Evolutionary conservation across 1,140 invertebrate genomes (phyloP), one percentile per base, ranked within the genome.

Genomic region (Arion vulgaris): DNA sequence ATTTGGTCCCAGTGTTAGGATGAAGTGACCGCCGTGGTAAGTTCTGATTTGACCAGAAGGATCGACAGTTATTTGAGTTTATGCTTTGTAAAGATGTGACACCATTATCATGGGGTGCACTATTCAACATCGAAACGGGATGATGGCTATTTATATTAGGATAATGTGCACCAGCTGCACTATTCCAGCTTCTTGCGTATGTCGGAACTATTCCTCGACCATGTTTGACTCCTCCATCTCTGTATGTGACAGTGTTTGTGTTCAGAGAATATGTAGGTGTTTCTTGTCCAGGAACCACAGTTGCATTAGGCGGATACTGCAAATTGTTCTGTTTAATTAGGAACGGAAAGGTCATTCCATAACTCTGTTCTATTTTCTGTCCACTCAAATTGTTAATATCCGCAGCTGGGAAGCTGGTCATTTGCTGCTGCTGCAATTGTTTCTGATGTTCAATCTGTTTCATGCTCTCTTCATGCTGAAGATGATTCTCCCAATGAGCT

Each of bases 401-500:
- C 34, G 76, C 26, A 39, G 68, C 53, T 53, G 74, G 51, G 28
- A 76, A 17, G 4, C 49, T 68, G 17, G 79, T 39, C 41, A 81
- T 72, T 1, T 68, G 68, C 13, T 72, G 32, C 1, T 68, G 41
- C 45, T 62, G 77, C 39, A 28, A 51, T 57, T 83, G 74, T 53
- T 84, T 79, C 66, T 88, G 87, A 5, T 80, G 81, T 53, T 86
- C 80, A n/a, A 88, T 85, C 9, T 86, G 82, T 66, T 87, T 84
- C 84, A 91, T 87, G 80, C 88, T 91, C 79, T 92, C 90, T 68
- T 90, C 82, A 76, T 91, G 91, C 69, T 92, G 90, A 53, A 90
- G 86, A 77, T 91, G 89, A 68, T 91, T 91, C 53, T 91, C 90
- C 91, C 91, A 92, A 66, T 87, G 77, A 36, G 84, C 84, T 71